Percentiles rank a stretch among this genome's conserved stretches.
Conservation (phyloP, 2,797 vertebrate species). For the Neomorphus geoffroyi region DNA sequence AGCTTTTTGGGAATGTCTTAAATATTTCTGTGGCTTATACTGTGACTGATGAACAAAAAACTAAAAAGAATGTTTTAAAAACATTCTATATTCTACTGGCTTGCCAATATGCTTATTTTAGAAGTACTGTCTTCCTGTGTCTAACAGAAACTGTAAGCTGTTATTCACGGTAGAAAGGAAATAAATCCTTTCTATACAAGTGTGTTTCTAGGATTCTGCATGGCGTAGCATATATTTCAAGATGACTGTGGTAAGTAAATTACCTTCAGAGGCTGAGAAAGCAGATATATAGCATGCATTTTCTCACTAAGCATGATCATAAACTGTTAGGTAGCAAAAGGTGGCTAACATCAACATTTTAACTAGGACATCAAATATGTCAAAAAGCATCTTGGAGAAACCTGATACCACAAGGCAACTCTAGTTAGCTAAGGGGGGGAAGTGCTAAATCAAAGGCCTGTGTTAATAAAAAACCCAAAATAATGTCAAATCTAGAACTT, state of each 20-base stretch:
- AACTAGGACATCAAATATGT: background rate
- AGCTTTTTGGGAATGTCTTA: constrained; percentile 80
- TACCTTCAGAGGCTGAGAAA: background rate
- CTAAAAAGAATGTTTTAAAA: background rate
- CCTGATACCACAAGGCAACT: background rate
- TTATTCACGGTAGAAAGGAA: constrained; percentile 76
- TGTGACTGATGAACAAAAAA: constrained; percentile 74
- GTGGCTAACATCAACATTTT: background rate
- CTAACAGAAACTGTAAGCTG: constrained; percentile 68
- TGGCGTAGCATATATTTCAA: constrained; percentile 77
- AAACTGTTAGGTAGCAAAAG: background rate
- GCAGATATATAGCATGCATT: background rate
- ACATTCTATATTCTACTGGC: background rate
- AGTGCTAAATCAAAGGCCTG: background rate
- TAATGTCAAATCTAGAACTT: background rate
- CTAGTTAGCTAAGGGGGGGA: accelerated
- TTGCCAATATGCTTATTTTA: background rate
- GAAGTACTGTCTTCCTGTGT: background rate
- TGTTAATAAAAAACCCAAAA: background rate
- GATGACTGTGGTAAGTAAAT: constrained; percentile 75
- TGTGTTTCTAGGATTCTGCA: constrained; percentile 78
- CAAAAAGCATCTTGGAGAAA: background rate
- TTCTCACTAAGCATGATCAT: background rate
- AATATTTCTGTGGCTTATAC: constrained; percentile 73
- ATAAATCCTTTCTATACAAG: constrained; percentile 77